Evolutionary conservation across 2,797 vertebrate species (phyloP).

Genomic region (Clarias pachynema): DNA sequence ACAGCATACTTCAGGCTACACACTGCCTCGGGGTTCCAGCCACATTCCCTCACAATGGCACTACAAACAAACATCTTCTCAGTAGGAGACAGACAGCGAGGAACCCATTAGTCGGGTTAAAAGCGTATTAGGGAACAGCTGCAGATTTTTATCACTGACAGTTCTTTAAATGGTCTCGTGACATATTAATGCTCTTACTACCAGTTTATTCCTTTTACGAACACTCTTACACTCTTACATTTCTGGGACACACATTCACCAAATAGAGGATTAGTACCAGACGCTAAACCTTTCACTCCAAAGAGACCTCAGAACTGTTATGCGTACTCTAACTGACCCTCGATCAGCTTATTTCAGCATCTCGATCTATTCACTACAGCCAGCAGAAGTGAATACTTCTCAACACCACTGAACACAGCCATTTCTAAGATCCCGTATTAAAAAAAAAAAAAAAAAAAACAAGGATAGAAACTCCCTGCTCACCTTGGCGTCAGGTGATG

Average conservation of each 20-base stretch:
- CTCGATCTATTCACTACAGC: conserved; percentile 38
- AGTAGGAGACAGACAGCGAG: conserved; percentile 2
- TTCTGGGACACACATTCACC: not conserved
- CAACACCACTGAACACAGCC: not conserved
- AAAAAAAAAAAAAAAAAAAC: not conserved
- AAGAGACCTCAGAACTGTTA: not conserved
- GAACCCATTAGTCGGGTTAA: conserved; percentile 34
- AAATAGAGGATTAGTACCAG: not conserved
- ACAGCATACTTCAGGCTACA: conserved; percentile 3
- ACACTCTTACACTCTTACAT: conserved; percentile 28
- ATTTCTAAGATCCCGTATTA: not conserved
- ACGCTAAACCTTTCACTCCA: not conserved
- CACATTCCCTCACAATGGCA: not conserved
- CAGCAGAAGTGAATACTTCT: not conserved
- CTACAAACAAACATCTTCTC: conserved; percentile 3
- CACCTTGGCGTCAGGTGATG: conserved; percentile 73
- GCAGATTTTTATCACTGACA: conserved; percentile 19
- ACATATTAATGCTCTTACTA: not conserved
- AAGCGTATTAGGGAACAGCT: conserved; percentile 36
- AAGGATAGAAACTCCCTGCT: conserved; percentile 58
- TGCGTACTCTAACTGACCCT: conserved; percentile 13
- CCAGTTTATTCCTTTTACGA: conserved; percentile 28
- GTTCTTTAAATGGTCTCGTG: conserved; percentile 8
- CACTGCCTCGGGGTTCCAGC: not conserved
- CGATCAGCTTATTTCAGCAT: conserved; percentile 39